Evolutionary conservation across 2,797 vertebrate species (phyloP), one percentile per base, ranked within the genome.

Genomic region (Cyprinella venusta): DNA sequence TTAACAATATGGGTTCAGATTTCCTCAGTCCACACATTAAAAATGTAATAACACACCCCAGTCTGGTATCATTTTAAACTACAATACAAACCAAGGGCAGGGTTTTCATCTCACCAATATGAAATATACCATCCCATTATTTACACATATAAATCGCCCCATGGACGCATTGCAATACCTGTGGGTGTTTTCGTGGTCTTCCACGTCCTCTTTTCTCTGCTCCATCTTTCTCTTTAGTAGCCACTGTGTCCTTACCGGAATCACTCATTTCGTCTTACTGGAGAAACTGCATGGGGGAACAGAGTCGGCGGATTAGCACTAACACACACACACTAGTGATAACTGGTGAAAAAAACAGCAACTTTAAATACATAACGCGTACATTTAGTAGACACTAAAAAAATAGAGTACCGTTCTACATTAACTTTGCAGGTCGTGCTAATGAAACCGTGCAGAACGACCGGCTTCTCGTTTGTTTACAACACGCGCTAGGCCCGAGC

Each of bases 181-280:
- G 94, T 26, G 97, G 96, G 92, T 95, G 93, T 93, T 98, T 98
- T 45, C 96, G 95, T 30, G 97, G 97, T 92, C 97, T 93, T 50
- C 97, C 97, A 87, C 97, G 94, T 86, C 97, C 97, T 90, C 97
- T 95, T 90, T 98, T 98, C 93, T 97, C 96, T 1, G 96, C 89
- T 18, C 93, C 94, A 82, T 98, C 97, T 91, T 98, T 97, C 83
- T 97, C 97, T 89, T 98, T 97, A 89, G 95, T 91, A 85, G 96
- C 94, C 88, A 96, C 94, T 77, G 96, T 96, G 93, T 95, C 96
- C 94, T 98, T 98, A 86, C 94, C 87, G 4, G 95, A 91, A 84
- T 98, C 97, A 21, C 97, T 99, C 97, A 99, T 98, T 45, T 89
- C 96, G 88, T 87, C 89, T 89, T 8, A 42, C 82, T 85, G 71